These are phyloP conservation scores for Cyaniris semiargus DNA, from an alignment of 2,888 invertebrate species.

Conservation along the genomic window DNA sequence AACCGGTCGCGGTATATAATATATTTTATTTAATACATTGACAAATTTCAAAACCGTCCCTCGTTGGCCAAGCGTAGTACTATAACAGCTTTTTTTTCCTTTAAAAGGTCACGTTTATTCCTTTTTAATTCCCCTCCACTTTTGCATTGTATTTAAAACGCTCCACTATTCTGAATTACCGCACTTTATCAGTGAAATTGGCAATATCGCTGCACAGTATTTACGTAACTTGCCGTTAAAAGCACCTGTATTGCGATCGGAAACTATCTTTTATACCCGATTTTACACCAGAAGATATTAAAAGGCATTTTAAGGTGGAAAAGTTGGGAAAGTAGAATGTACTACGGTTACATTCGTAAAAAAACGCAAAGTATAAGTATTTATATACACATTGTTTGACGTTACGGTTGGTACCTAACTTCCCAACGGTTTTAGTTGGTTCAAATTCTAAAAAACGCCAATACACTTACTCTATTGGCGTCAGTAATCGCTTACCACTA, in stretches of 20 bases:
- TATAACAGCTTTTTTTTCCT: no score
- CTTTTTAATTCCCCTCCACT: not conserved
- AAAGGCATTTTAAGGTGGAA: not conserved
- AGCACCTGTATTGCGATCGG: constrained; percentile 35
- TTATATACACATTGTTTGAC: no score
- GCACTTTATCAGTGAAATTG: constrained; percentile 36
- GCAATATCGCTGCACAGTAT: constrained; percentile 35
- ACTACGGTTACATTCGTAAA: no score
- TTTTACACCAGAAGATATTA: not conserved
- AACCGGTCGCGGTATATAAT: no score
- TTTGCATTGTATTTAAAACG: constrained; percentile 1
- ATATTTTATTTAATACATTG: no score
- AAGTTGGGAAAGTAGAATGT: not conserved
- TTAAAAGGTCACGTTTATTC: not conserved
- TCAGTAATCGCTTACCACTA: no score
- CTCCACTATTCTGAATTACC: constrained; percentile 26
- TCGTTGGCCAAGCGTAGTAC: no score
- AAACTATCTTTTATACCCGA: constrained; percentile 20
- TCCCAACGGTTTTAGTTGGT: not conserved
- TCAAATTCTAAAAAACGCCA: no score
- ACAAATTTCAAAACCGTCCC: no score
- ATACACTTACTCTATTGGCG: no score
- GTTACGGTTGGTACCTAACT: not conserved
- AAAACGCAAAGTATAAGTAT: no score
- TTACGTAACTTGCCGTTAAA: constrained; percentile 36